Conservation (phyloP, 2,113 vertebrate species). For the Lamprologus tigripictilis region DNA sequence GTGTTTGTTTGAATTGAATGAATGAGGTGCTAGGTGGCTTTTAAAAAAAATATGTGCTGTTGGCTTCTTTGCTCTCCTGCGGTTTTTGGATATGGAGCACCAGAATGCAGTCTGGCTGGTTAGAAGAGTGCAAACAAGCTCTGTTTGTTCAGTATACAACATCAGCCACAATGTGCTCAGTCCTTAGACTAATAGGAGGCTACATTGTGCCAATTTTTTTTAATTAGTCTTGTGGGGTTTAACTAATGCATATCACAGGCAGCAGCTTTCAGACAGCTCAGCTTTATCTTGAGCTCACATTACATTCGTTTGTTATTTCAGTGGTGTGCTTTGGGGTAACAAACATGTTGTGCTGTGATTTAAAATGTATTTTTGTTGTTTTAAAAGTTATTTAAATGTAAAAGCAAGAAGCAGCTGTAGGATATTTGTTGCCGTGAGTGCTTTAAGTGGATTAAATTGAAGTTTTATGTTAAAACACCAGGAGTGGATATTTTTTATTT, state of each 20-base stretch:
- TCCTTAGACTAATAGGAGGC: neutral
- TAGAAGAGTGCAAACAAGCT: neutral
- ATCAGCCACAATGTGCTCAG: neutral
- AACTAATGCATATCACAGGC: neutral
- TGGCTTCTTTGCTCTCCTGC: neutral
- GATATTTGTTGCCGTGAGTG: neutral
- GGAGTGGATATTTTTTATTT: neutral
- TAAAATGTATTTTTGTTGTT: neutral
- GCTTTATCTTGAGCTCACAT: neutral
- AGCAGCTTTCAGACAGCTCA: neutral
- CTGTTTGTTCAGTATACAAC: neutral
- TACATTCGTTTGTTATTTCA: neutral
- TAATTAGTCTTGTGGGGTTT: neutral
- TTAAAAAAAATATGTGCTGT: neutral
- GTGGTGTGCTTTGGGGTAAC: neutral
- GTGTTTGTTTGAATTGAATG: constrained; percentile 1
- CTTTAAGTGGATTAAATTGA: neutral
- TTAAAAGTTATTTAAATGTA: neutral
- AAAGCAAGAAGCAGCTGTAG: neutral
- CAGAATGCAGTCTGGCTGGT: neutral
- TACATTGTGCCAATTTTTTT: neutral
- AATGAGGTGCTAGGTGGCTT: neutral
- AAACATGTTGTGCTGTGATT: neutral
- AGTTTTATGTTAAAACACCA: neutral
- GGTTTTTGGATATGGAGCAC: neutral